These are phyloP conservation scores for Xiphias gladius DNA, from an alignment of 2,113 vertebrate species.

Conservation along the genomic window DNA sequence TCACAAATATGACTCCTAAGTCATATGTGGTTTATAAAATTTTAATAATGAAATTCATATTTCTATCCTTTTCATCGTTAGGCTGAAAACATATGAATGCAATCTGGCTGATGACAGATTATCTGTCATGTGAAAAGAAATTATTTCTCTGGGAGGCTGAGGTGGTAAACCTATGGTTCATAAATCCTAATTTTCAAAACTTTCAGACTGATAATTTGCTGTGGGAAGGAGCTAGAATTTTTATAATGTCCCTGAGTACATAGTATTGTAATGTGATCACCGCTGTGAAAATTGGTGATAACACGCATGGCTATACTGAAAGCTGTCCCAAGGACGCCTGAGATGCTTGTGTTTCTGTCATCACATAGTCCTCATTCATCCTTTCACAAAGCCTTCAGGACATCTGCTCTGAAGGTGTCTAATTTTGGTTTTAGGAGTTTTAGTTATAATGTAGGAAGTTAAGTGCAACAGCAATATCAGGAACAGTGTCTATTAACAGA, in stretches of 20 bases:
- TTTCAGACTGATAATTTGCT: constrained; percentile 31
- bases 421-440: not conserved
- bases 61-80: constrained; percentile 14
- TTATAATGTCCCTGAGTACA: constrained; percentile 22
- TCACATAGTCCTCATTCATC: not conserved
- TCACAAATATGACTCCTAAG: not conserved
- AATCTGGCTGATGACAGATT: constrained; percentile 37
- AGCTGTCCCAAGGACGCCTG: not conserved
- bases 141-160: constrained; percentile 33
- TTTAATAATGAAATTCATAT: constrained; percentile 4
- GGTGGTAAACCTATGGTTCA: constrained; percentile 23
- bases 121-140: constrained; percentile 40
- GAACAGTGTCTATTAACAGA: not conserved
- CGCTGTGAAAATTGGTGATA: not conserved
- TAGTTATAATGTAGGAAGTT: not conserved
- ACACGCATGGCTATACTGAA: constrained; percentile 2
- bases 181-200: constrained; percentile 45
- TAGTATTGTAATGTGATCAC: constrained; percentile 18
- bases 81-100: constrained; percentile 28
- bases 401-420: not conserved
- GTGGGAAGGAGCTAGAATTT: constrained; percentile 1
- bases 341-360: not conserved
- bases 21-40: constrained; percentile 25
- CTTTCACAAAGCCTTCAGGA: not conserved
- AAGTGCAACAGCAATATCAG: not conserved